Evolutionary conservation across 2,888 invertebrate genomes (phyloP).

Genomic region (Caenorhabditis parvicauda): DNA sequence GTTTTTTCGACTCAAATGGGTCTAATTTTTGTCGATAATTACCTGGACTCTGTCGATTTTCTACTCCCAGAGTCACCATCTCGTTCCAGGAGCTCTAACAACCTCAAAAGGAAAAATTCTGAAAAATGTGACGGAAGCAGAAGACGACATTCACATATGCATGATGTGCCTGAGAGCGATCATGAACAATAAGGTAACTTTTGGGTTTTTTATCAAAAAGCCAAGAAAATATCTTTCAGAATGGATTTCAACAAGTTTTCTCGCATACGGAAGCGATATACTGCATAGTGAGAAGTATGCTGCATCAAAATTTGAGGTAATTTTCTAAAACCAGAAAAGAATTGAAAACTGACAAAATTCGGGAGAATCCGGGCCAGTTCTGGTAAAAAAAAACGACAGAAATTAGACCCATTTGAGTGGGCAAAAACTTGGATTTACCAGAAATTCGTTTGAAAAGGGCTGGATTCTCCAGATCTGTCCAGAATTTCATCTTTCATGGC

Average conservation of each 20-base stretch:
- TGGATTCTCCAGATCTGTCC: too few relatives aligned
- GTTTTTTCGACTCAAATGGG: too few relatives aligned
- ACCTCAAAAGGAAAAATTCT: conserved; percentile 26
- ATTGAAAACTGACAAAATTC: too few relatives aligned
- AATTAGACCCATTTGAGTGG: too few relatives aligned
- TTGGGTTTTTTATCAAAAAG: neutral
- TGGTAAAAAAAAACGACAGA: too few relatives aligned
- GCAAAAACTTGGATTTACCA: too few relatives aligned
- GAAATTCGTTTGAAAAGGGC: too few relatives aligned
- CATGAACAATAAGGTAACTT: conserved; percentile 89
- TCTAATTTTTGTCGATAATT: too few relatives aligned
- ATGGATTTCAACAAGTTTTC: conserved; percentile 98
- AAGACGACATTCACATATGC: conserved; percentile 97
- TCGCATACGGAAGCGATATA: conserved; percentile 96
- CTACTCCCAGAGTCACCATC: too few relatives aligned
- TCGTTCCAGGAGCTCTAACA: conserved; percentile 23
- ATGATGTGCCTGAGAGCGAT: conserved; percentile 98
- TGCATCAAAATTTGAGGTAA: conserved; percentile 85
- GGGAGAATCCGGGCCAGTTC: too few relatives aligned
- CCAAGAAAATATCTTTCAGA: conserved; percentile 70
- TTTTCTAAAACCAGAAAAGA: conserved; percentile 10
- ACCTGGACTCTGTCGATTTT: too few relatives aligned
- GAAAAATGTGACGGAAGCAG: conserved; percentile 43
- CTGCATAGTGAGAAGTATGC: conserved; percentile 91
- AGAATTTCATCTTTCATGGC: too few relatives aligned